Base-by-base conservation (phyloP, 2,888 invertebrate genomes). In the Microctonus hyperodae region DNA sequence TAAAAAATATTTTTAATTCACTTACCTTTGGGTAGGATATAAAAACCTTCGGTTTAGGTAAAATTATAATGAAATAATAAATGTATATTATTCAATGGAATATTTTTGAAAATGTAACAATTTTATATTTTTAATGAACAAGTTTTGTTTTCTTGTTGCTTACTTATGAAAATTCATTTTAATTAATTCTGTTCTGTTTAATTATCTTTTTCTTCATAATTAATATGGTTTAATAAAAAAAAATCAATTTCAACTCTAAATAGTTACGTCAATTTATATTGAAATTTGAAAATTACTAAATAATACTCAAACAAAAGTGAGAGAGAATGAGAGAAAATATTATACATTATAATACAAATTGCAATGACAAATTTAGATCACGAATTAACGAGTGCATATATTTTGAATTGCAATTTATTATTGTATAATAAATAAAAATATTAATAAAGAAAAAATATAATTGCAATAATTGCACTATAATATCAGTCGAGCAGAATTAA, bases 51-150 rank as follows among this genome's bases (percentile, higher is more conserved):
- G 44, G 35, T 10, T 48, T 22, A 28, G 55, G 60, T 37, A 44
- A 35, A 56, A 61, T 55, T 44, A 40, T 48, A 16, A 44, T 31
- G 9, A 16, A 44, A 44, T 44, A n/a, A 44, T 20, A 16, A 25
- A 57, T 25, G 60, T 65, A 20, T 44, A 69, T 67, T 64, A 33
- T 65, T 59, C 33, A 61, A 50, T 57, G 50, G 35, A 70, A 40
- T 72, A 64, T 63, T 67, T 71, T 78, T 75, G 76, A 73, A 78
- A 81, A 77, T 79, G 76, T 80, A 81, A 81, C 78, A 80, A 81
- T 78, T 70, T 74, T 79, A 78, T 80, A 79, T 80, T 80, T 44
- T 79, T 69, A 72, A 73, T 72, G 69, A 71, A 66, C 69, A 69
- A 72, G 37, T n/a, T 20, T 44, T 37, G 1, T 37, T 37, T 16